Conservation (phyloP, 2,113 vertebrate species). For the Lophura nycthemera region DNA sequence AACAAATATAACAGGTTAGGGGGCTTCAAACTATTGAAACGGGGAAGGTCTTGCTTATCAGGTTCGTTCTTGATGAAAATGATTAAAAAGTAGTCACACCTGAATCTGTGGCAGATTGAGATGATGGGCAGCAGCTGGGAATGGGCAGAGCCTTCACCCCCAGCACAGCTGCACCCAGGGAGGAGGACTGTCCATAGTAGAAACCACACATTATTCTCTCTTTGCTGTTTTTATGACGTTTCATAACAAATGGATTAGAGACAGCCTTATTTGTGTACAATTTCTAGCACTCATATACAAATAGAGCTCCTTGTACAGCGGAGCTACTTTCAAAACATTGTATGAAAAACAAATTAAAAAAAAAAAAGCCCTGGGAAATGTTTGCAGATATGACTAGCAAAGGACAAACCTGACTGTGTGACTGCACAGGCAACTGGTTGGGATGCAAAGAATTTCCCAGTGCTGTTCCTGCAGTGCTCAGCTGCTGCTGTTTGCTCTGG, state of each 20-base stretch:
- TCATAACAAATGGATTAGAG: background rate
- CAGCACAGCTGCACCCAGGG: background rate
- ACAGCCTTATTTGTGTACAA: background rate
- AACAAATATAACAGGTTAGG: fast-evolving
- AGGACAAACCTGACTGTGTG: fast-evolving
- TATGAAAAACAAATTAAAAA: background rate
- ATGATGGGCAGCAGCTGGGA: fast-evolving
- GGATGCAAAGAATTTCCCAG: background rate
- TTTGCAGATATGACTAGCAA: background rate
- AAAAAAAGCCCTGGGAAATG: background rate
- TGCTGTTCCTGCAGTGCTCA: too few species aligned
- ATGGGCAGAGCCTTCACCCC: background rate
- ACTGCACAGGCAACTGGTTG: fast-evolving
- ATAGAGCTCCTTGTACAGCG: background rate
- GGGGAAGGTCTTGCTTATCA: background rate
- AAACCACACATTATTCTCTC: fast-evolving
- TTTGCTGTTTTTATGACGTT: background rate
- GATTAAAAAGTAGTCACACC: fast-evolving
- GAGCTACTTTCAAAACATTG: background rate
- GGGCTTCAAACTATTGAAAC: fast-evolving
- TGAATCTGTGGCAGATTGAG: background rate
- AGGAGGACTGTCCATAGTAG: fast-evolving
- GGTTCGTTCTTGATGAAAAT: fast-evolving
- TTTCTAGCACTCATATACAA: fast-evolving
- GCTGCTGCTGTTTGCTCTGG: background rate